phyloP scores from a whole-genome alignment of 2,797 vertebrate species.

The Myripristis jacobus region DNA sequence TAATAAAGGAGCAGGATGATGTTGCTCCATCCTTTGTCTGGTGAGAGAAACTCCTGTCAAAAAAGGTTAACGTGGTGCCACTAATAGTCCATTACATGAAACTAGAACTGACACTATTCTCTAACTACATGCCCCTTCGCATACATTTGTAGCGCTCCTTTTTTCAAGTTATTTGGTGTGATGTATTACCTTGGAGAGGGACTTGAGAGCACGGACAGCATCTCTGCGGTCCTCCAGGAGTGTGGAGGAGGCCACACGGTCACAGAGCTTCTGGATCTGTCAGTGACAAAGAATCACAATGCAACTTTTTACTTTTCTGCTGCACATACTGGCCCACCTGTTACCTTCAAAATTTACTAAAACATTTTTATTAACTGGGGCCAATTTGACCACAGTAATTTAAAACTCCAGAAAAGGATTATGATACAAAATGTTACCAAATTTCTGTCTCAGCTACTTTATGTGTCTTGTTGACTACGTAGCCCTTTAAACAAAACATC shows the following conservation, averaged over 20 bases:
- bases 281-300: neutral
- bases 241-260: slow-evolving; percentile 95
- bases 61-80: neutral
- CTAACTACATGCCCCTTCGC: neutral
- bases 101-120: neutral
- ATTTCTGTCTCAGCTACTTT: too few relatives aligned
- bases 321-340: too few relatives aligned
- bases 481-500: too few relatives aligned
- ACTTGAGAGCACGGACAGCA: slow-evolving; percentile 96
- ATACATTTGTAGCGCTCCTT: neutral
- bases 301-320: neutral
- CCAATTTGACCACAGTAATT: too few relatives aligned
- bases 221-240: slow-evolving; percentile 96
- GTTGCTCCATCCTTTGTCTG: too few relatives aligned
- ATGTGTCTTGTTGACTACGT: too few relatives aligned
- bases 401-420: too few relatives aligned
- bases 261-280: slow-evolving; percentile 98
- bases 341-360: too few relatives aligned
- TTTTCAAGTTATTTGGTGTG: neutral
- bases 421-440: too few relatives aligned
- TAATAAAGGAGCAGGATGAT: too few relatives aligned
- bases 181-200: slow-evolving; percentile 91
- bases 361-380: too few relatives aligned
- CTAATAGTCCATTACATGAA: neutral
- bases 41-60: neutral